Base-by-base conservation (phyloP, 2,888 invertebrate species). In the Dynastes hyllus region DNA sequence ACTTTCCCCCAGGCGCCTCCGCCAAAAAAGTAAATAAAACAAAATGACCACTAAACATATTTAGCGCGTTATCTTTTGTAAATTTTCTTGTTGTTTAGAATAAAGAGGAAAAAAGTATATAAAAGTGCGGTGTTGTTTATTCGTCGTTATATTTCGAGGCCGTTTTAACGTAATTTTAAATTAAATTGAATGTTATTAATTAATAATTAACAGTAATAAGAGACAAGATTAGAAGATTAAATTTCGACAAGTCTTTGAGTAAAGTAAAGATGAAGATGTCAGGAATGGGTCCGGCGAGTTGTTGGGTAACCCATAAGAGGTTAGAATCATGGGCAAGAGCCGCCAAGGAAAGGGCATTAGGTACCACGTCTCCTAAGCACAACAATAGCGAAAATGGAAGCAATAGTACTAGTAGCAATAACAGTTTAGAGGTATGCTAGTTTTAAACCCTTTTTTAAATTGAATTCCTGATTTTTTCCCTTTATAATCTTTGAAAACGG, bases 271-370 rank as follows among this genome's bases (percentile, higher is more conserved):
- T 76, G 80, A 82, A 76, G 45, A 88, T 88, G 88, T 87, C 88
- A 58, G 94, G 94, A 78, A 90, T 94, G 85, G 94, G 94, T 84
- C 94, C 94, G 78, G 93, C 94, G 16, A 93, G 93, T 80, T 94
- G 94, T 84, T 95, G 94, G 94, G 93, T 94, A 81, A 93, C 94
- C 37, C 94, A 95, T 88, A 94, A 94, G 87, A 90, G 94, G 81
- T 91, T 95, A 65, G 94, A 94, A 87, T 93, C 94, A 8, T 95
- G 95, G 95, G 94, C 94, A 1, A 90, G 93, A 78, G 93, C 94
- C 70, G 94, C 94, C 66, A 92, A 94, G 85, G 94, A 94, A 86
- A 90, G 94, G 66, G 92, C 92, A 1, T 90, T 88, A 78, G 88
- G 88, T 58, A 83, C 86, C 76, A 86, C 85, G 69, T 85, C 87